These are phyloP conservation scores for Drosophila ercepeae DNA, from an alignment of 1,140 invertebrate species.

Conservation along the genomic window DNA sequence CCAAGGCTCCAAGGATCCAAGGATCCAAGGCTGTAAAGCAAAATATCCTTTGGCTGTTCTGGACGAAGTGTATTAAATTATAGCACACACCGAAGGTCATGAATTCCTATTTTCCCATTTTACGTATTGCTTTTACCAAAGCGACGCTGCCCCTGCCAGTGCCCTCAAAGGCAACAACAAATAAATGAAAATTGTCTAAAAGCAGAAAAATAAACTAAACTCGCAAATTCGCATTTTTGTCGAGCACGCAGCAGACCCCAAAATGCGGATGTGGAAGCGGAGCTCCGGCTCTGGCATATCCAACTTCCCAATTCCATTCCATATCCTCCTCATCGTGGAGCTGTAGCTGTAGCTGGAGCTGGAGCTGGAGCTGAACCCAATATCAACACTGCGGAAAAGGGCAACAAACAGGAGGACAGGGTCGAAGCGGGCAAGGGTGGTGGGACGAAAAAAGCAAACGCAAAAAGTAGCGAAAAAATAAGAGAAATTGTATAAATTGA, in stretches of 20 bases:
- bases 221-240: conserved; percentile 83
- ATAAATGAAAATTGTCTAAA: conserved; percentile 82
- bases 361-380: conserved; percentile 49
- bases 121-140: conserved; percentile 69
- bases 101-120: conserved; percentile 80
- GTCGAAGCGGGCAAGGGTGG: background rate
- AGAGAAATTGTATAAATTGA: conserved; percentile 84
- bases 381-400: conserved; percentile 62
- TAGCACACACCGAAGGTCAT: conserved; percentile 80
- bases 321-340: conserved; percentile 9
- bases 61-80: conserved; percentile 75
- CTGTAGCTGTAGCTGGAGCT: too few relatives aligned
- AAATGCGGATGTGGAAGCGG: conserved; percentile 27
- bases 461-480: conserved; percentile 82
- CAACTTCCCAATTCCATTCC: conserved; percentile 35
- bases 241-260: conserved; percentile 68
- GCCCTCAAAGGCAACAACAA: conserved; percentile 52
- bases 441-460: conserved; percentile 68
- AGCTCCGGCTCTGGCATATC: conserved; percentile 38
- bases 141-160: background rate
- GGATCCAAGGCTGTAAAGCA: conserved; percentile 24
- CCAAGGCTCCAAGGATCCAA: too few relatives aligned
- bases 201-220: conserved; percentile 82
- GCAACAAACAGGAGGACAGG: conserved; percentile 53
- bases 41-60: conserved; percentile 55